Evolutionary conservation across 2,113 vertebrate species (phyloP), one percentile per base, ranked within the genome.

Genomic region (Dromaius novaehollandiae): DNA sequence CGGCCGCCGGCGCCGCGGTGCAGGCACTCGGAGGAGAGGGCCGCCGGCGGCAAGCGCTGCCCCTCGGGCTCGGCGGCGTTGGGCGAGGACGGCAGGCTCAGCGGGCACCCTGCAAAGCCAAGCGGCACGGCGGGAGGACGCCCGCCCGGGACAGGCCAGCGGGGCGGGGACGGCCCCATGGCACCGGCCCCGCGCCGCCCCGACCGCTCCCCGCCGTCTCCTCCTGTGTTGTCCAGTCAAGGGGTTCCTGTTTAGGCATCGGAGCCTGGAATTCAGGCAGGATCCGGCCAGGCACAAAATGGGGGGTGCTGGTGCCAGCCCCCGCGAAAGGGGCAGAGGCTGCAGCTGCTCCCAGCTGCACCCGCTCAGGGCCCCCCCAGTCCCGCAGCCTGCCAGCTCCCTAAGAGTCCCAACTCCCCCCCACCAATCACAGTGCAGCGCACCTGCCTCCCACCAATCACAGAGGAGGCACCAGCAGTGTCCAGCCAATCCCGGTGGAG

Each of bases 31-130:
- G 98, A 98, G 3, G 99, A 99, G 93, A 98, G 56, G 20, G 99
- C 95, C 0, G 98, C 96, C 16, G 1, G 98, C 96, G 95, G 93
- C 51, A 98, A 95, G 80, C 95, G 97, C 53, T 97, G 98, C 64
- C 97, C 98, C 66, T 98, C 98, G 0, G 96, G 93, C 11, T 97
- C 98, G 1, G 98, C 94, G 34, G 83, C 90, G 21, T 97, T 98
- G 0, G 99, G 98, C 20, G 98, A 99, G 6, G 98, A 88, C 0
- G 98, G 98, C 30, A 99, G 97, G 96, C 98, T 98, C 95, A 98
- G 97, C 32, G 98, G 98, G 77, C 97, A 98, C 90, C 98, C 99
- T 99, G 97, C 14, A 64, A 84, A 48, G 82, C 53, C 13, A 14
- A 56, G 70, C 74, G 61, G 93, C 83, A 46, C 76, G 75, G 20